These are phyloP conservation scores for Bettongia penicillata DNA, from an alignment of 2,113 vertebrate genomes.

Conservation along the genomic window DNA sequence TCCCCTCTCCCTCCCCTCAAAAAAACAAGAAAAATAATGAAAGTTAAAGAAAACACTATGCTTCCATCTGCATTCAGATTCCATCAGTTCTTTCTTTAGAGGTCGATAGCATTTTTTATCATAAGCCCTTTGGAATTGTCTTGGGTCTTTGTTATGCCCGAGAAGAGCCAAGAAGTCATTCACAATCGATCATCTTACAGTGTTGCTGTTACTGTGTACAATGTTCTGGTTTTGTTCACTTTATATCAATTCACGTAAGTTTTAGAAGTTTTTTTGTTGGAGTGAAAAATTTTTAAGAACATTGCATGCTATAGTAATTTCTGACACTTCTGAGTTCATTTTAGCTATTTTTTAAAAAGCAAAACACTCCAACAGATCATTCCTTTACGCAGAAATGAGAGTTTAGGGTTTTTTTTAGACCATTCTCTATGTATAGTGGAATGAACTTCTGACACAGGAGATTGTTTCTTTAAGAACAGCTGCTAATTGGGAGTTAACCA, in stretches of 20 bases:
- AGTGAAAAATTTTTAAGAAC: not conserved
- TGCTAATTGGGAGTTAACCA: conserved; percentile 8
- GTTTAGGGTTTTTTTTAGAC: not conserved
- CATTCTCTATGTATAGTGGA: not conserved
- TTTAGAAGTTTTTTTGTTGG: not conserved
- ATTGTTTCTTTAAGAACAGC: not conserved
- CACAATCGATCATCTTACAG: not conserved
- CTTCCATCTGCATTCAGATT: not conserved
- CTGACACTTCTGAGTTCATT: too few relatives aligned
- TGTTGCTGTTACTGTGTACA: not conserved
- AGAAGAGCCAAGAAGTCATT: not conserved
- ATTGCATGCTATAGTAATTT: too few relatives aligned
- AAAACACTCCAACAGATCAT: not conserved
- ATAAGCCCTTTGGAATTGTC: not conserved
- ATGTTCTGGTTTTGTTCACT: not conserved
- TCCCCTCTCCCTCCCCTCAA: not conserved
- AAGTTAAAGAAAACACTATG: not conserved
- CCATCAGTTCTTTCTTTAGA: not conserved
- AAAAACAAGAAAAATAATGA: not conserved
- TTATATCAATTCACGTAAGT: not conserved
- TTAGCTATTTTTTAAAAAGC: not conserved
- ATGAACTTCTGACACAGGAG: not conserved
- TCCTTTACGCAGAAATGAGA: not conserved
- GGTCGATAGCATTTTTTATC: not conserved
- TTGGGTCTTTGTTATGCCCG: not conserved